phyloP scores from a whole-genome alignment of 2,888 invertebrate species.

The Pollenia griseotomentosa region DNA sequence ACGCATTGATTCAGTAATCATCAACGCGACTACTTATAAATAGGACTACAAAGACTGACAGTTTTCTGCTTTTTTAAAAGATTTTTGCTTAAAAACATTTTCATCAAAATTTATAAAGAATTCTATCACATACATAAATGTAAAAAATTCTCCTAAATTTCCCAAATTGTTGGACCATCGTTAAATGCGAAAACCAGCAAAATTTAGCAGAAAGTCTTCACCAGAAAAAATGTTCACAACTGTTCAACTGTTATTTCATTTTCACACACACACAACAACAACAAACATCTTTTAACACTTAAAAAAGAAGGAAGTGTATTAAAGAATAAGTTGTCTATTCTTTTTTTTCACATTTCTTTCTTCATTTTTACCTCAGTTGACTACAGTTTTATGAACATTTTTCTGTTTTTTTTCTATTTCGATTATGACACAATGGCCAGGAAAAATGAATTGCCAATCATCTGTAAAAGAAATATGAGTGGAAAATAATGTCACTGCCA shows the following conservation, averaged over 20 bases:
- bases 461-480: slow-evolving; percentile 60
- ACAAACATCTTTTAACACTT: not conserved
- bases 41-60: too few species aligned
- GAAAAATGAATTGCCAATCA: slow-evolving; percentile 61
- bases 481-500: slow-evolving; percentile 58
- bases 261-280: not conserved
- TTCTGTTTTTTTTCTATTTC: not conserved
- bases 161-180: too few species aligned
- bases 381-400: not conserved
- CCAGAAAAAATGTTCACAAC: not conserved
- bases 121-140: too few species aligned
- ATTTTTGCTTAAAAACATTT: too few species aligned
- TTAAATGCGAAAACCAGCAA: too few species aligned
- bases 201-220: too few species aligned
- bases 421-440: slow-evolving; percentile 63
- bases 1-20: too few species aligned
- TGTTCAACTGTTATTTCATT: slow-evolving; percentile 11
- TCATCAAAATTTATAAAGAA: too few species aligned
- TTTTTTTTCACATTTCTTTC: slow-evolving; percentile 19
- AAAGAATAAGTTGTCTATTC: slow-evolving; percentile 24
- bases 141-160: too few species aligned
- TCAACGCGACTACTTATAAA: too few species aligned
- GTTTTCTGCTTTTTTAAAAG: too few species aligned
- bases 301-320: slow-evolving; percentile 8
- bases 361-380: slow-evolving; percentile 44